Base-by-base conservation (phyloP, 2,888 invertebrate genomes). In the Heteromurus nitidus region DNA sequence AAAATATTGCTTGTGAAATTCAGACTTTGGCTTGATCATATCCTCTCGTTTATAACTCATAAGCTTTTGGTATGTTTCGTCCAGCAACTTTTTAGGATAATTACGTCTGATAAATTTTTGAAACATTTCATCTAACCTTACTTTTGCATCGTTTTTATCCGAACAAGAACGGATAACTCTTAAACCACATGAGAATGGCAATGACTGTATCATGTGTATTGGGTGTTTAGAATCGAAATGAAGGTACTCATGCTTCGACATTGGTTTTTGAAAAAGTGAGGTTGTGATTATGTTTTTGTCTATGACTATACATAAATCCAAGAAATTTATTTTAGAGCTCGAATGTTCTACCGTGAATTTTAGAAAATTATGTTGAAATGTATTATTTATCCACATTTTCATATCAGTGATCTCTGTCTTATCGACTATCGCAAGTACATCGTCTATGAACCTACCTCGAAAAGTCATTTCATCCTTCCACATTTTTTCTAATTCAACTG, bases 81-180 rank as follows among this genome's bases (percentile, higher is more conserved):
- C n/a, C n/a, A n/a, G n/a, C n/a, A n/a, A n/a, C n/a, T n/a, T n/a
- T n/a, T n/a, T n/a, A 11, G 22, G 42, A 18, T 36, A 65, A 5
- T 31, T 20, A 31, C 36, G 16, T 5, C 36, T 30, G 9, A 7
- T 20, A 26, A 72, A 58, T 31, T 55, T 72, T 9, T 30, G 3
- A 7, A 55, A 22, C 24, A 72, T 1, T 31, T 9, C 1, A 3
- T 31, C 2, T 22, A 55, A n/a, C n/a, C 36, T 24, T 55, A 20
- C 20, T 9, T 28, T 20, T 31, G 9, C 30, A 5, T 20, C 22
- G 9, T 58, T 20, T 22, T 44, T 20, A 13, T 70, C 24, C 0
- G 77, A 77, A 18, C 62, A 77, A 7, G 69, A 62, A 44, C 69
- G 44, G 24, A 77, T 28, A n/a, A 77, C 47, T 28, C 77, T 26